Conservation (phyloP, 2,113 vertebrate genomes). For the Pluvianellus socialis region DNA sequence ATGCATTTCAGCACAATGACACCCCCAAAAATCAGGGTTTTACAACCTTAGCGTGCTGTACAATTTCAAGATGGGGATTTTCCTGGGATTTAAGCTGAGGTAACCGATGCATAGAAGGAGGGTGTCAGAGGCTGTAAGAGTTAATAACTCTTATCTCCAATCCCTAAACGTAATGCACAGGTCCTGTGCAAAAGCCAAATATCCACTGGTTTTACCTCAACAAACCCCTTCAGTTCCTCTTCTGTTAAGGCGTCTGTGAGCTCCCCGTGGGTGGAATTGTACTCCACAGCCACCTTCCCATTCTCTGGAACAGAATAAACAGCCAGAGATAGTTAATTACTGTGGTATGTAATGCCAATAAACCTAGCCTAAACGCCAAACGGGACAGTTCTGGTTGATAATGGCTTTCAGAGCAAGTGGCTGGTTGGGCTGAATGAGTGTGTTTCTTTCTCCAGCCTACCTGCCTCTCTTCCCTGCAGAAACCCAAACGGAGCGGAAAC, state of each 20-base stretch:
- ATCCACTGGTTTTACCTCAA: constrained; percentile 61
- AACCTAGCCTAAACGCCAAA: neutral
- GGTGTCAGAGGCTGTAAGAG: neutral
- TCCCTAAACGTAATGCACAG: neutral
- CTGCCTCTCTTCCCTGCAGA: neutral
- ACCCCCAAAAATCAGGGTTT: neutral
- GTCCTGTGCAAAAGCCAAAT: neutral
- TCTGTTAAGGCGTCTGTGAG: constrained; percentile 55
- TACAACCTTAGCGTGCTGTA: neutral
- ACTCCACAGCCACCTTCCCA: constrained; percentile 75
- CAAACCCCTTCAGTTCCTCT: constrained; percentile 66
- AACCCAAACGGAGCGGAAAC: neutral
- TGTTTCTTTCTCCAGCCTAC: neutral
- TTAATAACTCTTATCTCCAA: neutral
- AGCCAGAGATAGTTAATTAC: neutral
- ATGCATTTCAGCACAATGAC: neutral
- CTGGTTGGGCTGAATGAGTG: neutral
- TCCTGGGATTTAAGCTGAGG: neutral
- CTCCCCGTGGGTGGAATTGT: constrained; percentile 55
- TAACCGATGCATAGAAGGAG: neutral
- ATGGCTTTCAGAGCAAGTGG: neutral
- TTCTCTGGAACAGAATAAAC: constrained; percentile 64
- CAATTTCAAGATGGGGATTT: neutral
- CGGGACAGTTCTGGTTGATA: neutral
- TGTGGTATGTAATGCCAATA: neutral